Conservation (phyloP, 2,113 vertebrate species). For the Sarotherodon lohbergeri region DNA sequence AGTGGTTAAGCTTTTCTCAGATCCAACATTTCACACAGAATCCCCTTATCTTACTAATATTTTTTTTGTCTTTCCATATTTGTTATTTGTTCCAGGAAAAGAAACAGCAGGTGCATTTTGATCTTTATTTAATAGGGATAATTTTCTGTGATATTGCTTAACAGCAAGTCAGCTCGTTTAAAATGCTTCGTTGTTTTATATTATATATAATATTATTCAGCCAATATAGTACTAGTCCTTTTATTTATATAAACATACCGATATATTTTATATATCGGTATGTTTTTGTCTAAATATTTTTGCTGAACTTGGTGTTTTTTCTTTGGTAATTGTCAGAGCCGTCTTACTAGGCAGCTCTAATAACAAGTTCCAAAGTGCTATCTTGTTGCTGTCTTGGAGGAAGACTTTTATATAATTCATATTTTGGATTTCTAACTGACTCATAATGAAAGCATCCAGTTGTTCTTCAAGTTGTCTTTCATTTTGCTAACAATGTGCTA, state of each 20-base stretch:
- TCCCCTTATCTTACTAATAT: not conserved
- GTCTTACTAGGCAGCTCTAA: not conserved
- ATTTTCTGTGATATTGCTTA: not conserved
- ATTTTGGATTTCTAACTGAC: not conserved
- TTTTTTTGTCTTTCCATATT: not conserved
- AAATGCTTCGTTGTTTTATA: not conserved
- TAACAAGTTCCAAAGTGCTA: not conserved
- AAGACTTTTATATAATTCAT: not conserved
- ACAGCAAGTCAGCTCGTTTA: not conserved
- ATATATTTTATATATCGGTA: no score
- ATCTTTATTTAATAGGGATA: not conserved
- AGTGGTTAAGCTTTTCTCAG: not conserved
- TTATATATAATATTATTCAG: not conserved
- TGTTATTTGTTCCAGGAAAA: not conserved
- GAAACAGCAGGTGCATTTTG: not conserved
- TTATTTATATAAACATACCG: no score
- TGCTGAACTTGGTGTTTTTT: not conserved
- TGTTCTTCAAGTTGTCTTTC: not conserved
- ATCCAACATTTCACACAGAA: not conserved
- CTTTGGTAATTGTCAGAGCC: not conserved
- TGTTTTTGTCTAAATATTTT: not conserved
- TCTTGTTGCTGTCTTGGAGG: not conserved
- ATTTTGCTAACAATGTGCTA: not conserved
- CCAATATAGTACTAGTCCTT: no score
- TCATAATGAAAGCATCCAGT: not conserved